These are phyloP conservation scores for Hypselothyrea guttata DNA, from an alignment of 2,888 invertebrate species.

Conservation along the genomic window DNA sequence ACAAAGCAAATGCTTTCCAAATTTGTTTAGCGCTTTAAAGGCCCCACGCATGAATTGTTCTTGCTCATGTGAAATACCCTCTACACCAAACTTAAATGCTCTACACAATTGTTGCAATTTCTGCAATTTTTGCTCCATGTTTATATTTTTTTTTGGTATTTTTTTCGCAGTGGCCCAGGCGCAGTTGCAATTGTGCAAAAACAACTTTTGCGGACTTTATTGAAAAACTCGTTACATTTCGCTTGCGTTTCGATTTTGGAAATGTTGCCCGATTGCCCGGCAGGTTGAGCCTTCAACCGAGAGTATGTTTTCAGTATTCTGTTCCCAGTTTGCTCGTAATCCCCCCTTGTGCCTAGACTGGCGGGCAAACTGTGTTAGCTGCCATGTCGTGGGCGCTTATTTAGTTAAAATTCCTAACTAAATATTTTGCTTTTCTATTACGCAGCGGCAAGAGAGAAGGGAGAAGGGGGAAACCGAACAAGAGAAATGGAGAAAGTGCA, in stretches of 20 bases:
- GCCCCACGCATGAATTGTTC: not conserved
- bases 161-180: slow-evolving; percentile 17
- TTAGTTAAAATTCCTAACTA: slow-evolving; percentile 60
- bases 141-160: slow-evolving; percentile 1
- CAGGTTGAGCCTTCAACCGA: not conserved
- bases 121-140: too few relatives aligned
- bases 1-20: not conserved
- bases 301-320: too few relatives aligned
- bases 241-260: not conserved
- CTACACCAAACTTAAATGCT: too few relatives aligned
- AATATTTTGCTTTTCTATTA: slow-evolving; percentile 63
- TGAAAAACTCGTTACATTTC: slow-evolving; percentile 38
- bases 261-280: too few relatives aligned
- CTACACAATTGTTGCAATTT: too few relatives aligned
- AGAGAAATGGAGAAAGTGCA: not conserved
- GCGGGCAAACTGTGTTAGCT: slow-evolving; percentile 14
- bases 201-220: slow-evolving; percentile 38
- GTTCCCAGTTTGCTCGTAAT: too few relatives aligned
- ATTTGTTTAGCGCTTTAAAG: not conserved
- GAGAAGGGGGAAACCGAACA: not conserved
- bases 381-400: slow-evolving; percentile 26
- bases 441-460: slow-evolving; percentile 11
- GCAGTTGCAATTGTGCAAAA: slow-evolving; percentile 43
- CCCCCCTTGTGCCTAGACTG: too few relatives aligned
- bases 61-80: too few relatives aligned